A percentile compares a stretch with the other conserved stretches of the same genome.
Conservation (phyloP, 2,797 vertebrate species). For the Amazona finschi region DNA sequence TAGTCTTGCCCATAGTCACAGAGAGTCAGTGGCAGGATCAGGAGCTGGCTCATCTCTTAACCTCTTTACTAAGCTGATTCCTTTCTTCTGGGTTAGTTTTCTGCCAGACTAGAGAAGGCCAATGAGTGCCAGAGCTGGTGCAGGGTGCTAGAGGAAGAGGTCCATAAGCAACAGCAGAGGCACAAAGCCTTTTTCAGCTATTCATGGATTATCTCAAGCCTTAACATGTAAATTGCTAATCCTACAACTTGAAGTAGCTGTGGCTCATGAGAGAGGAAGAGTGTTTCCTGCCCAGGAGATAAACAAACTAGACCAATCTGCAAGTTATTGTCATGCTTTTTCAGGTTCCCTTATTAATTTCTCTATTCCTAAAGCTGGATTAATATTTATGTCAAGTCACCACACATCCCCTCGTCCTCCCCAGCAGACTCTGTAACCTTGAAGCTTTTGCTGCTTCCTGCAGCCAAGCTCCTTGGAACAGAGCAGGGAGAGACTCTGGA, state of each 20-base stretch:
- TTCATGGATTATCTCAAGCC: background rate
- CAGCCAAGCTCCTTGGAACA: background rate
- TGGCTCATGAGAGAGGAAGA: background rate
- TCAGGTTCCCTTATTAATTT: background rate
- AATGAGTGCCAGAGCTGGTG: background rate
- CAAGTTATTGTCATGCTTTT: background rate
- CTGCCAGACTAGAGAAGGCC: background rate
- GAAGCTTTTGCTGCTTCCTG: background rate
- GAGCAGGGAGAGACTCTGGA: background rate
- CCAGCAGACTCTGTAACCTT: slow-evolving; percentile 9
- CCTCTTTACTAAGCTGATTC: background rate
- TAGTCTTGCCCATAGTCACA: background rate
- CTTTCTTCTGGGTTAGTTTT: background rate
- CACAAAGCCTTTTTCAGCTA: background rate
- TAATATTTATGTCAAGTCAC: slow-evolving; percentile 31
- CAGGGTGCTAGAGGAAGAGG: background rate
- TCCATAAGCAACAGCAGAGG: background rate
- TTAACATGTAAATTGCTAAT: background rate
- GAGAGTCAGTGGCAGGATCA: background rate
- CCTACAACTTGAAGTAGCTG: background rate
- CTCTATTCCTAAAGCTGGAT: slow-evolving; percentile 1
- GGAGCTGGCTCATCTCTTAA: background rate
- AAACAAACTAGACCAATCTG: background rate
- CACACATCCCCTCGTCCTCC: background rate
- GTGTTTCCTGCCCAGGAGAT: background rate